Base-by-base conservation (phyloP, 2,797 vertebrate genomes). In the Buceros bicornis region DNA sequence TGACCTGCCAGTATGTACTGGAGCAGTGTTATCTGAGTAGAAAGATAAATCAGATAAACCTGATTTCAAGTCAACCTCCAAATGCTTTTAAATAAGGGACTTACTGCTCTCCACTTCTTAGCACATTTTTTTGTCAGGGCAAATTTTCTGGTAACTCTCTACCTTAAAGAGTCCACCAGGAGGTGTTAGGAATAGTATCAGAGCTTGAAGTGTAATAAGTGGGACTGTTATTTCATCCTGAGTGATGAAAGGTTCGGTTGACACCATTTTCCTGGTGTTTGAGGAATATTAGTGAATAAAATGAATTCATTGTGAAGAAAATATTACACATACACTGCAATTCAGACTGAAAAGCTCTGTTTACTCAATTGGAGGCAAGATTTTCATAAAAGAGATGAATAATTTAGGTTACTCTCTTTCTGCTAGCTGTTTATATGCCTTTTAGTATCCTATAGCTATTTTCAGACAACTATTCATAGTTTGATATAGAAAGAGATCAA, bases 371-470 rank as follows among this genome's bases (percentile, higher is more conserved):
- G 85, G 51, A 94, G 21, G 51, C 70, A 91, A 88, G 62, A 29
- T 95, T 95, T 95, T 92, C 37, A 87, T 89, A 89, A 76, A 84
- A 35, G 31, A 89, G 53, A 76, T 93, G 58, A 93, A 90, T 95
- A 92, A 94, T 93, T 93, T 87, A 91, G 90, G 54, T 89, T 62
- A 65, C 25, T 67, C 40, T 92, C 22, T 77, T 93, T 64, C 70
- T 94, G n/a, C 47, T 93, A 57, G 84, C 65, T 87, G 25, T 82
- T 94, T 45, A 35, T 72, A 20, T 86, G 57, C 54, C 69, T 83
- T 78, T 33, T 67, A 66, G n/a, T 81, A 62, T 78, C 76, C 66
- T n/a, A 15, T 5, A 76, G 80, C 61, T 42, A 56, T 74, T 89
- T 67, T 81, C 47, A 54, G 80, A 43, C 29, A 81, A 54, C 50